A percentile compares a stretch with the other conserved stretches of the same genome.
These are phyloP conservation scores for Catocala fraxini DNA, from an alignment of 2,888 invertebrate species.

Conservation along the genomic window DNA sequence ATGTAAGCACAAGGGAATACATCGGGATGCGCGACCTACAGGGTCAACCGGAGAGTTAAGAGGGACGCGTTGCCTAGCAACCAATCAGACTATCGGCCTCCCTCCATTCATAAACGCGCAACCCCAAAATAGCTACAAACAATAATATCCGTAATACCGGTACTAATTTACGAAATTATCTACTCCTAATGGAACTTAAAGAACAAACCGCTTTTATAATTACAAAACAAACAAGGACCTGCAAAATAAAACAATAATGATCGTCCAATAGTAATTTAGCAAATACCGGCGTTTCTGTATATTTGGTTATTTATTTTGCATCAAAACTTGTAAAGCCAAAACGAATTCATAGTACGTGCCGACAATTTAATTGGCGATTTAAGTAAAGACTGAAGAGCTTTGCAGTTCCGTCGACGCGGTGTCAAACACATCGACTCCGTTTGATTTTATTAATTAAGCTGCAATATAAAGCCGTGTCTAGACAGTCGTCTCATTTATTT, in stretches of 20 bases:
- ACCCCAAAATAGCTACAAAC: constrained; percentile 54
- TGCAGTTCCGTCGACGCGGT: constrained; percentile 21
- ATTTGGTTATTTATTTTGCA: not conserved
- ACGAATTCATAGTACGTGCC: constrained; percentile 12
- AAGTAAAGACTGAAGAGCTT: constrained; percentile 34
- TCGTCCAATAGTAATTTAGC: too few relatives aligned
- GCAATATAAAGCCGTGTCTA: constrained; percentile 53
- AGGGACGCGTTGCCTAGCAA: constrained; percentile 75
- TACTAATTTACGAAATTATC: constrained; percentile 7
- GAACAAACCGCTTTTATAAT: too few relatives aligned
- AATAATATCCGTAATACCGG: constrained; percentile 26
- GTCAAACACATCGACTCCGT: constrained; percentile 43
- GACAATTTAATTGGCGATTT: constrained; percentile 40
- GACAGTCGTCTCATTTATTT: constrained; percentile 61
- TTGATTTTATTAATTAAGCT: constrained; percentile 65
- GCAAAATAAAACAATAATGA: too few relatives aligned
- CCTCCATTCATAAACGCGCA: constrained; percentile 65
- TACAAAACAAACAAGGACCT: too few relatives aligned
- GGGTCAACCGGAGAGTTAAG: constrained; percentile 66
- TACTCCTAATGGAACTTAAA: not conserved
- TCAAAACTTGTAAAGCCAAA: constrained; percentile 1
- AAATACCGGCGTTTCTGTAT: too few relatives aligned
- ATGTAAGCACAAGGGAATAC: constrained; percentile 28
- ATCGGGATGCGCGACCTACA: constrained; percentile 67
- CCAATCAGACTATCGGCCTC: constrained; percentile 51